These are phyloP conservation scores for Cnemophilus loriae DNA, from an alignment of 2,113 vertebrate genomes.

Conservation along the genomic window DNA sequence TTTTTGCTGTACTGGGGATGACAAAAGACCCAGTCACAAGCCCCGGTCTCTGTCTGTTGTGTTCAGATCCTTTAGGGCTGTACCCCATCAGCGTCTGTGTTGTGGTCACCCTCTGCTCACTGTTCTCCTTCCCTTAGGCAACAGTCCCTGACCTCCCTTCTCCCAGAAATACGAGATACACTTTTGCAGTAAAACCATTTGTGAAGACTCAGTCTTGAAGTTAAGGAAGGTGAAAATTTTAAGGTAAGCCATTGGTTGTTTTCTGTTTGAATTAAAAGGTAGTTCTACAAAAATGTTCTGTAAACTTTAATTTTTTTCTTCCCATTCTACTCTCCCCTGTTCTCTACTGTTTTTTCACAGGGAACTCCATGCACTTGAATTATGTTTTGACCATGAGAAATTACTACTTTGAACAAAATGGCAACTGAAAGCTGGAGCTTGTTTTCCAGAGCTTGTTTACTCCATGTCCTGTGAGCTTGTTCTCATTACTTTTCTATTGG, in stretches of 20 bases:
- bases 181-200: not conserved
- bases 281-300: not conserved
- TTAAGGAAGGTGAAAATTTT: not conserved
- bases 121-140: not conserved
- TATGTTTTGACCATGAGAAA: not conserved
- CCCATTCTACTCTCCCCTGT: not conserved
- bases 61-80: not conserved
- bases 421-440: not conserved
- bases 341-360: not conserved
- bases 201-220: not conserved
- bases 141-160: not conserved
- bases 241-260: not conserved
- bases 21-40: not conserved
- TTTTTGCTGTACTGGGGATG: not conserved
- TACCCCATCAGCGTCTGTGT: rapidly evolving
- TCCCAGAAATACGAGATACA: not conserved
- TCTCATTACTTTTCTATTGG: not conserved
- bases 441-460: not conserved
- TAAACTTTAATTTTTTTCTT: not conserved
- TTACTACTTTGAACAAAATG: not conserved
- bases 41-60: not conserved
- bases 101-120: not conserved
- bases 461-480: not conserved
- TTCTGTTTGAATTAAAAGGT: not conserved
- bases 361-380: not conserved